Percentiles rank a stretch among this genome's conserved stretches.
Conservation (phyloP, 2,113 vertebrate genomes). For the Peromyscus maniculatus region DNA sequence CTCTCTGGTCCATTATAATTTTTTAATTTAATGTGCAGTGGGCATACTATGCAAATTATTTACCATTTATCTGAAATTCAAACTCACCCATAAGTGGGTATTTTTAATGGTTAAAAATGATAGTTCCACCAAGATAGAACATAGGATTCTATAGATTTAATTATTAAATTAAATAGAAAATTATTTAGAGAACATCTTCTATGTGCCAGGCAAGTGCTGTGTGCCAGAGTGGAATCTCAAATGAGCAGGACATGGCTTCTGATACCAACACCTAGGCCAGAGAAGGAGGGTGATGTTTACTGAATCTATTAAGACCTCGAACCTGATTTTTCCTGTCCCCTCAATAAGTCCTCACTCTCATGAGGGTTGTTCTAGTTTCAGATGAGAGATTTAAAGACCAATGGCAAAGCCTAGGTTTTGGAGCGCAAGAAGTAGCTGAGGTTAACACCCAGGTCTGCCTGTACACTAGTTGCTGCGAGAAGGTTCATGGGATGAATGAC, state of each 20-base stretch:
- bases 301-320: not conserved
- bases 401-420: not conserved
- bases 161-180: conserved; percentile 28
- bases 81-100: not conserved
- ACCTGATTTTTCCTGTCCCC: not conserved
- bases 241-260: not conserved
- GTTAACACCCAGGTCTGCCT: not conserved
- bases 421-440: not conserved
- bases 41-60: not conserved
- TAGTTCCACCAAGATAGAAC: not conserved
- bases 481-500: not conserved
- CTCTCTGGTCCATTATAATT: not conserved
- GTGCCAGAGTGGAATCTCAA: not conserved
- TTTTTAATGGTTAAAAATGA: conserved; percentile 40
- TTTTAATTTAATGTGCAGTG: not conserved
- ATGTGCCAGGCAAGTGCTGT: not conserved
- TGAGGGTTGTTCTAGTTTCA: not conserved
- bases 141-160: not conserved
- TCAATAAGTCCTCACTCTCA: not conserved
- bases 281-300: not conserved
- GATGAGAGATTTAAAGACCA: not conserved
- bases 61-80: not conserved
- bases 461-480: not conserved
- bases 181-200: not conserved
- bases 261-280: not conserved